Percentiles rank a stretch among this genome's conserved stretches.
Conservation (phyloP, 2,113 vertebrate species). For the Gymnarchus niloticus region DNA sequence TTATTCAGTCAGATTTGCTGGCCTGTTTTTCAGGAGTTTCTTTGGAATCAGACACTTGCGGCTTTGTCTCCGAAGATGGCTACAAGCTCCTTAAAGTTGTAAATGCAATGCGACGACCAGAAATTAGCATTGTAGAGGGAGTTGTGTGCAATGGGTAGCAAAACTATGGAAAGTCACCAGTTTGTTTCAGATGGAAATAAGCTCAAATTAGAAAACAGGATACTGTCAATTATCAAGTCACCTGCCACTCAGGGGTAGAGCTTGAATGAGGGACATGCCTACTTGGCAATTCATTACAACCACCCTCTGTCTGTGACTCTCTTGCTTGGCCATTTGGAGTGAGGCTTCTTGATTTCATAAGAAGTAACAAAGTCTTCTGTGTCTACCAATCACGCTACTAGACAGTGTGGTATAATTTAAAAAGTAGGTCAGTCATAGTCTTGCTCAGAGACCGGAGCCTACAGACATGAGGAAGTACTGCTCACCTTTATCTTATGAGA, state of each 20-base stretch:
- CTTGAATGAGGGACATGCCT: background rate
- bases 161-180: background rate
- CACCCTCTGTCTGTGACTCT: background rate
- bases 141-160: background rate
- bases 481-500: background rate
- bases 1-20: background rate
- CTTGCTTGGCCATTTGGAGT: background rate
- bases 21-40: background rate
- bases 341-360: background rate
- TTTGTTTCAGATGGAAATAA: background rate
- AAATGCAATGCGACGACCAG: background rate
- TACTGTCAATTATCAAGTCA: background rate
- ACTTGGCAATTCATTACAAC: background rate
- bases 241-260: background rate
- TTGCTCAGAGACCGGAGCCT: background rate
- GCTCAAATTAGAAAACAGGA: background rate
- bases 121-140: background rate
- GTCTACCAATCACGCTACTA: background rate
- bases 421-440: background rate
- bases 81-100: background rate
- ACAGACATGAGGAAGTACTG: background rate
- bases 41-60: background rate
- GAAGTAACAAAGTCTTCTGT: background rate
- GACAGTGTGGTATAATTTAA: background rate
- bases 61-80: background rate